Base-by-base conservation (phyloP, 2,797 vertebrate species). In the Falco novaeseelandiae region DNA sequence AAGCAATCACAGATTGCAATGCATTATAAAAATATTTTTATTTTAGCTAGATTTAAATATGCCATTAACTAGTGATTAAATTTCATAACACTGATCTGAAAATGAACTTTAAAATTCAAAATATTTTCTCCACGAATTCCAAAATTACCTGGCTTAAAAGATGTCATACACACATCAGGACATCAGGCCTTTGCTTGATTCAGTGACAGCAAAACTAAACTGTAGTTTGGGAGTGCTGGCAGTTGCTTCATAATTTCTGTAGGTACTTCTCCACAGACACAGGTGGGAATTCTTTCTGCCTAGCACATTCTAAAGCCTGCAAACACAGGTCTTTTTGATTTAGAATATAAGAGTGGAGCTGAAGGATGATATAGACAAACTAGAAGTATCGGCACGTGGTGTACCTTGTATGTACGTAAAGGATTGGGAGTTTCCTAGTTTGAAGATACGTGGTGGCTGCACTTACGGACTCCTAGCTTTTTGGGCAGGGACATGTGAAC, bases 331-430 rank as follows among this genome's bases (percentile, higher is more conserved):
- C 36, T 16, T 70, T 84, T 17, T 22, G 29, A 52, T 26, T 29
- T 27, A 32, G 36, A 62, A 21, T 9, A 14, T 1, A 38, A 15
- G 21, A 52, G 8, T 14, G 32, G 42, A 87, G 16, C 10, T 40
- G 52, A 54, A 78, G 42, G 29, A 82, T 12, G 30, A 54, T 74
- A 51, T 12, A 62, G 62, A 18, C 25, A 4, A 70, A 58, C 26
- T 0, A 0, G 23, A 40, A 76, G 36, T 49, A 32, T 8, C 9
- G 36, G 8, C 5, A 42, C 10, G 6, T 5, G 20, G 8, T 17
- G 3, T 23, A 30, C 22, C 29, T 34, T 74, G 16, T 19, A 55
- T 6, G 20, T 46, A 63, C 1, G 3, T 54, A 54, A 58, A 63
- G 8, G 23, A 82, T 1, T n/a, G 9, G 27, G 29, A 66, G 8